Evolutionary conservation across 92 coral and sea anemone genomes (phyloP), one percentile per base, ranked within the genome.

Genomic region (Ricordea florida): DNA sequence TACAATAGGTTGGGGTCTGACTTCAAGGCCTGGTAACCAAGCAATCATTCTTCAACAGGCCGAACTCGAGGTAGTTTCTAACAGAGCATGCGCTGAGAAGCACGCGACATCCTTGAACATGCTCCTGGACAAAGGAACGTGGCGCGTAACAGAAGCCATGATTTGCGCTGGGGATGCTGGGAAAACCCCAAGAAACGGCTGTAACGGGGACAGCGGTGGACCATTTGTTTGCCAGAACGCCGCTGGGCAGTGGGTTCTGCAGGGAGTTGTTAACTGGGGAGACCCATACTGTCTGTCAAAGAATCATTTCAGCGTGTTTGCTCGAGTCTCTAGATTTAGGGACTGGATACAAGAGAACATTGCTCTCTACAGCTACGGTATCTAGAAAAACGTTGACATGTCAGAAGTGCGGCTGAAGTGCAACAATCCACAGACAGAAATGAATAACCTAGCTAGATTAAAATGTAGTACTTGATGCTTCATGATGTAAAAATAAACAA

Each of bases 1-100:
- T n/a, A n/a, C n/a, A n/a, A n/a, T 42, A 78, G 85, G 85, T 4
- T 78, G 85, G 85, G 85, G 85, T n/a, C 59, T 57, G 40, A 66
- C 85, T 14, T 18, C 67, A 23, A 38, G 37, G 14, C 44, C 57
- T 28, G 64, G 85, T 31, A 36, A 30, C 32, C 23, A 53, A 28
- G 59, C 85, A 10, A 33, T 43, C 18, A 61, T 51, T 23, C 69
- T 78, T 0, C 69, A 78, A 32, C 85, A 78, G 67, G 78, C 78
- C 17, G 85, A 78, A 23, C 67, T 78, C 24, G 57, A 44, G 10
- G 85, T 79, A 17, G 85, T 79, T 37, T 43, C 85, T 3, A 79
- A 79, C 70, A 33, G 49, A 21, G 85, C 56, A 57, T 79, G 85
- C 69, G 62, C 51, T 7, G 51, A 40, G 26, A 65, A 60, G 43